Percentiles rank a stretch among this genome's conserved stretches.
Evolutionary conservation across 2,888 invertebrate genomes (phyloP).

Genomic region (Coremacera marginata): DNA sequence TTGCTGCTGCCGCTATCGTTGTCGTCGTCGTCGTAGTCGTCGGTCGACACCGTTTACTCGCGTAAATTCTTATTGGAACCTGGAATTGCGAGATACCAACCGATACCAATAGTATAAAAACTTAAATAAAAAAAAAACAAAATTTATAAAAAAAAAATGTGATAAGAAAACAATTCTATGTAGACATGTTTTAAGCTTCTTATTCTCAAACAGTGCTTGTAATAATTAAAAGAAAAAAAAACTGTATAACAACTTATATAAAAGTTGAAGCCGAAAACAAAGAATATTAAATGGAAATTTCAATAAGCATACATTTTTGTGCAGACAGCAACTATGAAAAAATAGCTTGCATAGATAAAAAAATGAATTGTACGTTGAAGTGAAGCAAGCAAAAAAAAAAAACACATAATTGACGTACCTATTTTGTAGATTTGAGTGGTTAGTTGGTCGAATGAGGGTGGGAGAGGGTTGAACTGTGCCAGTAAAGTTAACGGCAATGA

Average conservation of each 20-base stretch:
- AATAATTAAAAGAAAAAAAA: not conserved
- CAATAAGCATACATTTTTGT: not conserved
- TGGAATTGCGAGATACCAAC: constrained; percentile 33
- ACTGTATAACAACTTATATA: not conserved
- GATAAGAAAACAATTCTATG: constrained; percentile 7
- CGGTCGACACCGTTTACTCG: not conserved
- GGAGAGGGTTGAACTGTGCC: not conserved
- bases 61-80: constrained; percentile 18
- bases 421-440: not conserved
- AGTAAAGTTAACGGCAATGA: not conserved
- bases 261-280: not conserved
- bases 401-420: constrained; percentile 18
- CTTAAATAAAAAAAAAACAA: not conserved
- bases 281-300: not conserved
- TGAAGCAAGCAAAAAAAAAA: not conserved
- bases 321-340: not conserved
- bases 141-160: constrained; percentile 11
- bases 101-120: constrained; percentile 16
- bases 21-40: not conserved
- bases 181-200: not conserved
- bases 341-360: not conserved
- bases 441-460: not conserved
- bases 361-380: not conserved
- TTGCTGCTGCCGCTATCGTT: not conserved
- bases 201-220: not conserved